Base-by-base conservation (phyloP, 2,797 vertebrate species). In the Cygnus olor region DNA sequence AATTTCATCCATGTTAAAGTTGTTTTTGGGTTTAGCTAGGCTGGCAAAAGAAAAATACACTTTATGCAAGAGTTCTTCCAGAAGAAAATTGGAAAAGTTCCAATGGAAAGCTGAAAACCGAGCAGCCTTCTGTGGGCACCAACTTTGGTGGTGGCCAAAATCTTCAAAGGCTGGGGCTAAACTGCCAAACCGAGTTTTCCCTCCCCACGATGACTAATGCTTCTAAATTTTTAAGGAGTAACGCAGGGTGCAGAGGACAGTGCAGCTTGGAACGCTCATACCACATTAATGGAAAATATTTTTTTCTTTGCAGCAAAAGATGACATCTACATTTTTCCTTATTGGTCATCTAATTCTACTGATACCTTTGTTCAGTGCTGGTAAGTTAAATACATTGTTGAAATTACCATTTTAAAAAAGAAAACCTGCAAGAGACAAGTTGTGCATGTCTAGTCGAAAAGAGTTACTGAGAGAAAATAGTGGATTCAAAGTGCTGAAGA, bases 241-340 rank as follows among this genome's bases (percentile, higher is more conserved):
- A 49, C 64, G 36, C 16, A 85, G 21, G 4, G 51, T 80, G 56
- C 45, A 70, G 84, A 78, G 40, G n/a, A 25, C 60, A 80, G 25
- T 76, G 58, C 24, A 73, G 4, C 61, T 92, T 89, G 76, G 72
- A 93, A 49, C 1, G 7, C 11, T 87, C 30, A 28, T 78, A 64
- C 30, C 15, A 27, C 25, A 34, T n/a, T 89, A 81, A 60, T 11
- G 25, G 65, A 83, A 79, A 83, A 24, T 66, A 47, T 40, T 69
- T 94, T 49, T 16, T 89, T 40, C 72, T 91, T 91, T 53, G 65
- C 69, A 97, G 96, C 93, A 96, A 92, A 98, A 96, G 95, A 98
- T 98, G 97, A 87, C 79, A 91, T 91, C 92, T 85, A 7, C 51
- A 12, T 71, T 97, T 74, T 69, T 94, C 53, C 38, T 95, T 40